phyloP scores from a whole-genome alignment of 2,113 vertebrate genomes.

The Sebastes fasciatus region DNA sequence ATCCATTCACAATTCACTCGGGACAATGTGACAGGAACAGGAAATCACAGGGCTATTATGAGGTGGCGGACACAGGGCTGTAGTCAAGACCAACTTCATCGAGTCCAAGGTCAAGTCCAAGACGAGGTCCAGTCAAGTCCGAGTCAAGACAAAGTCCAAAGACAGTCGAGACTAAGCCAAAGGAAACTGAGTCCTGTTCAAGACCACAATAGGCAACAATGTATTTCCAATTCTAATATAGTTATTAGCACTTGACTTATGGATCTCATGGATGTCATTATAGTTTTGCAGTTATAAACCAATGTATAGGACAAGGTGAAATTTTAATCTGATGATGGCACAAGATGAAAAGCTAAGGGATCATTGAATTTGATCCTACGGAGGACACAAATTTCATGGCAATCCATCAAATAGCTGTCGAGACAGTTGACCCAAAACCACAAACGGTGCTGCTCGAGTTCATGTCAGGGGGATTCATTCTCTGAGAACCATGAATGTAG shows the following conservation, averaged over 20 bases:
- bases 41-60: neutral
- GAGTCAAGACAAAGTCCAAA: no score
- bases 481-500: neutral
- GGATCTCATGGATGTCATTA: neutral
- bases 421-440: neutral
- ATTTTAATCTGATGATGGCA: neutral
- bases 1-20: neutral
- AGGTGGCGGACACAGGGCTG: neutral
- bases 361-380: neutral
- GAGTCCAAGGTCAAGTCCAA: no score
- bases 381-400: neutral
- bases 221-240: no score
- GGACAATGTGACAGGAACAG: constrained; percentile 6
- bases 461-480: neutral
- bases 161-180: no score
- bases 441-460: neutral
- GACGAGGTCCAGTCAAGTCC: no score
- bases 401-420: neutral
- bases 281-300: neutral
- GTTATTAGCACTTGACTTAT: neutral
- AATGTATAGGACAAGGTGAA: neutral
- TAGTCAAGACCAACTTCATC: no score
- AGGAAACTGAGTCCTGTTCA: no score
- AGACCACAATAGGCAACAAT: no score
- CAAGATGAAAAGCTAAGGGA: no score